phyloP scores from a whole-genome alignment of 2,888 invertebrate species.

The Lysandra coridon region DNA sequence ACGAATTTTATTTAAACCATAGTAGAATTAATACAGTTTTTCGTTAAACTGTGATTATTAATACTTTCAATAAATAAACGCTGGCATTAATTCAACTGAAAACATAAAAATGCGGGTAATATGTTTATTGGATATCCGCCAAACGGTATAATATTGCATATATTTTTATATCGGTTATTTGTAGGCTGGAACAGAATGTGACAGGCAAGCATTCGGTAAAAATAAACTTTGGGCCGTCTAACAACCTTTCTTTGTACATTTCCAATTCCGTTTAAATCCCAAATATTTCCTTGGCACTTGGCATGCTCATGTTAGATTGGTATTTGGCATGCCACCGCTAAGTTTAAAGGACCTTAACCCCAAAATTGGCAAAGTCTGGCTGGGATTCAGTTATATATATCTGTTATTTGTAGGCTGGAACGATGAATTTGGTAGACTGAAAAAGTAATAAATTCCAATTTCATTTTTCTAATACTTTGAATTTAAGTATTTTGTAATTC shows the following conservation, averaged over 20 bases:
- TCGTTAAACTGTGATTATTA: neutral
- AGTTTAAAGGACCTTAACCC: constrained; percentile 19
- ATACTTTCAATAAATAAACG: neutral
- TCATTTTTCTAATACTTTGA: neutral
- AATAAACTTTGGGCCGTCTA: neutral
- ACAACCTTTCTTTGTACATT: neutral
- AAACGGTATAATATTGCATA: constrained; percentile 23
- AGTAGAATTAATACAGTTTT: neutral
- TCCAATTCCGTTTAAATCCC: neutral
- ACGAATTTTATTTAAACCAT: neutral
- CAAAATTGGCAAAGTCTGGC: neutral
- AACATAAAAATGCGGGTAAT: constrained; percentile 22
- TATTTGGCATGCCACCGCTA: constrained; percentile 12
- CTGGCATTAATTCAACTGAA: constrained; percentile 20
- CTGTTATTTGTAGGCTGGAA: too few relatives aligned
- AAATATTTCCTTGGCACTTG: neutral
- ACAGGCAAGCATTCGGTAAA: constrained; percentile 1
- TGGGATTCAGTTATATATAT: neutral
- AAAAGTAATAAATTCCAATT: neutral
- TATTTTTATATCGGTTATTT: constrained; percentile 26
- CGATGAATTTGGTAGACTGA: neutral
- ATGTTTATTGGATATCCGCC: constrained; percentile 22
- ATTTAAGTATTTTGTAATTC: too few relatives aligned
- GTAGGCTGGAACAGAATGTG: constrained; percentile 21
- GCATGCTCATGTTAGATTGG: neutral